Conservation (phyloP, 2,113 vertebrate species). For the Spheniscus mendiculus region DNA sequence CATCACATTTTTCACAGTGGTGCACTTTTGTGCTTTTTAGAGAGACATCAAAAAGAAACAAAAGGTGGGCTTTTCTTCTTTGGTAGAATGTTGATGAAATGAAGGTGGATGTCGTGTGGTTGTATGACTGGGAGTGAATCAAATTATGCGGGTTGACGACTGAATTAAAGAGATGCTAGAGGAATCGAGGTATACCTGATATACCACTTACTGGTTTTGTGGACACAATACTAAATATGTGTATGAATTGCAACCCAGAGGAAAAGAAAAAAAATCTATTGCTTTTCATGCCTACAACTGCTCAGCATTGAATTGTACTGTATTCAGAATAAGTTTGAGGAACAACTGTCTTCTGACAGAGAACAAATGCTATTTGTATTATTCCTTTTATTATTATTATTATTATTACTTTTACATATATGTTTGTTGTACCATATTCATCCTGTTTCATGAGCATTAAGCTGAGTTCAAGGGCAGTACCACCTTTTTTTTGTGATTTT, state of each 20-base stretch:
- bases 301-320: neutral
- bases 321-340: neutral
- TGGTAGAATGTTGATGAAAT: neutral
- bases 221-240: neutral
- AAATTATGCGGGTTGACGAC: neutral
- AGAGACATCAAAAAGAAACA: neutral
- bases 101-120: neutral
- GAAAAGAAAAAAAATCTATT: neutral
- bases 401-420: neutral
- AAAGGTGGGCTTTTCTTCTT: neutral
- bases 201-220: neutral
- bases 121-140: neutral
- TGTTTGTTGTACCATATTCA: neutral
- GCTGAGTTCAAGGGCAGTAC: neutral
- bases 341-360: neutral
- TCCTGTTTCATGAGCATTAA: neutral
- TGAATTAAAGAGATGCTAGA: neutral
- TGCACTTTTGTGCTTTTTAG: neutral
- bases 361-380: neutral
- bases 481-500: neutral
- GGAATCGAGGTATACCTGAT: neutral
- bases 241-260: neutral
- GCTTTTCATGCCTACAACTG: neutral
- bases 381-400: neutral
- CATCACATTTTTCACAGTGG: neutral